These are phyloP conservation scores for Gavia stellata DNA, from an alignment of 2,113 vertebrate genomes.

Conservation along the genomic window DNA sequence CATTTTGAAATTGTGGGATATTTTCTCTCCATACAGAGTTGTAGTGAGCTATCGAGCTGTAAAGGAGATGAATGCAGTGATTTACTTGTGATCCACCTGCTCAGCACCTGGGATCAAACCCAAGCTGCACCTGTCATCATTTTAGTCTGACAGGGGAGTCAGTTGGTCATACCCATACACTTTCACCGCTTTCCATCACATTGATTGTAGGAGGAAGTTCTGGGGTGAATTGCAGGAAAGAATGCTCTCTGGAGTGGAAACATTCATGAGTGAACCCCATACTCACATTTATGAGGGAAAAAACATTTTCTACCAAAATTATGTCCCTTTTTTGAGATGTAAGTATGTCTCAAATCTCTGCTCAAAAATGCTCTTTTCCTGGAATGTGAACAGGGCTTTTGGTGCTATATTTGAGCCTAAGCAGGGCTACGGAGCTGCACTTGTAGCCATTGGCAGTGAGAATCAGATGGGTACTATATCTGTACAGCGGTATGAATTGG, in stretches of 20 bases:
- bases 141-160: not conserved
- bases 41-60: not conserved
- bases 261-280: not conserved
- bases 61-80: not conserved
- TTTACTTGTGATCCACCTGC: not conserved
- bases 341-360: not conserved
- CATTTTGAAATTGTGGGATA: not conserved
- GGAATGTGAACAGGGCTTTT: not conserved
- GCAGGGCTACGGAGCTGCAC: not conserved
- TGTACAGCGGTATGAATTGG: fast-evolving
- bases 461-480: not conserved
- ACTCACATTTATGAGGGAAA: not conserved
- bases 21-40: not conserved
- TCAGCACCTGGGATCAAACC: not conserved
- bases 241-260: not conserved
- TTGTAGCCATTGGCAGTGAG: not conserved
- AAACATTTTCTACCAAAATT: not conserved
- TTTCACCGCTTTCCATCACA: not conserved
- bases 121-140: not conserved
- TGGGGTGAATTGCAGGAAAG: not conserved
- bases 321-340: not conserved
- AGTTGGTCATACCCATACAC: not conserved
- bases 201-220: not conserved
- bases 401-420: not conserved
- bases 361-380: not conserved